phyloP scores from a whole-genome alignment of 2,113 vertebrate species.

The Petrocephalus microphthalmus region DNA sequence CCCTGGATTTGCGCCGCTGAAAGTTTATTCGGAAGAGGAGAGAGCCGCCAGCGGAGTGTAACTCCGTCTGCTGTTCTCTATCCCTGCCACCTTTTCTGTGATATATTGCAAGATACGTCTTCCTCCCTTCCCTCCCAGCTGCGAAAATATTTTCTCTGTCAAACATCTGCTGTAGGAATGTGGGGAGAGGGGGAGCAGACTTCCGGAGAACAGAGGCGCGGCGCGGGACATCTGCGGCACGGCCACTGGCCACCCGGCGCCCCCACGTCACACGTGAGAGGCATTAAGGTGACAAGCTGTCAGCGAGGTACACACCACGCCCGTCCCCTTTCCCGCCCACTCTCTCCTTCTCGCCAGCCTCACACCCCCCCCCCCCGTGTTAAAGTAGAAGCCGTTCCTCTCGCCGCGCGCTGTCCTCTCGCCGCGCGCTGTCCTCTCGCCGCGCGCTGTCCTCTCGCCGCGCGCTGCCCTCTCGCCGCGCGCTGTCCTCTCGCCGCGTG shows the following conservation, averaged over 20 bases:
- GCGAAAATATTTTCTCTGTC: constrained; percentile 71
- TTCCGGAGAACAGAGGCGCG: constrained; percentile 51
- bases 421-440: background rate
- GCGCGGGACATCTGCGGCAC: constrained; percentile 11
- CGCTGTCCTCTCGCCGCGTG: background rate
- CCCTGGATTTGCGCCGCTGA: background rate
- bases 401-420: background rate
- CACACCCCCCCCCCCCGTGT: background rate
- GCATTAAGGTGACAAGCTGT: background rate
- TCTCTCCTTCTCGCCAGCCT: background rate
- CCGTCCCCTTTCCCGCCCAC: background rate
- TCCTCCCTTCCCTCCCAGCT: constrained; percentile 63
- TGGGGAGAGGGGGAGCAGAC: constrained; percentile 38
- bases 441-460: background rate
- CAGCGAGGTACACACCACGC: background rate
- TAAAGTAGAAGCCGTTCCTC: background rate
- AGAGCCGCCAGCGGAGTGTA: background rate
- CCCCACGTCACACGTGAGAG: background rate
- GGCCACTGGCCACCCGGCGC: background rate
- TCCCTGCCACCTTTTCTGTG: constrained; percentile 33
- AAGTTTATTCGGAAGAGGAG: background rate
- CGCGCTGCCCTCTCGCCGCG: background rate
- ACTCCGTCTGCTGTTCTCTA: background rate
- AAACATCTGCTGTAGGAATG: constrained; percentile 62
- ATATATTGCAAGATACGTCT: constrained; percentile 43